phyloP scores from a whole-genome alignment of 2,888 invertebrate species.

The Salpingus planirostris region DNA sequence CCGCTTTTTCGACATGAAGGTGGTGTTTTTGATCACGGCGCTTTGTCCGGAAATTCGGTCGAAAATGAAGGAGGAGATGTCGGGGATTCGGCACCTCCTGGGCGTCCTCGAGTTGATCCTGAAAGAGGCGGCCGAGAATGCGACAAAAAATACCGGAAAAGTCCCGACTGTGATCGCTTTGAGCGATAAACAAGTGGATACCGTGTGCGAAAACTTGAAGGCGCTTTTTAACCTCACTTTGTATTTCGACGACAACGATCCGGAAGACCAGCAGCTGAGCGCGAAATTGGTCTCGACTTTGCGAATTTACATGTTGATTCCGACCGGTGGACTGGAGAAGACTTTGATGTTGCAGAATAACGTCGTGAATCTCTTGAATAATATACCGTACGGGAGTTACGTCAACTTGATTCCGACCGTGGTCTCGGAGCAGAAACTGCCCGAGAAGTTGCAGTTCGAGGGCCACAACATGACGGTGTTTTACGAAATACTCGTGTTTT shows the following conservation, averaged over 20 bases:
- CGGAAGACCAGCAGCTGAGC: conserved; percentile 61
- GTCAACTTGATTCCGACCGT: conserved; percentile 55
- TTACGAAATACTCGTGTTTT: conserved; percentile 59
- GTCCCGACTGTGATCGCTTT: conserved; percentile 11
- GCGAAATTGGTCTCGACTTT: conserved; percentile 63
- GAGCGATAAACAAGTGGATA: conserved; percentile 52
- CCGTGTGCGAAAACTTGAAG: conserved; percentile 68
- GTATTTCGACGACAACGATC: conserved; percentile 41
- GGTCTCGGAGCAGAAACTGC: conserved; percentile 34
- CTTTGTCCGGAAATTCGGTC: conserved; percentile 60
- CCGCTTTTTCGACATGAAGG: conserved; percentile 78
- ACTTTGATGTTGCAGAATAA: conserved; percentile 65
- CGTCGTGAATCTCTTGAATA: conserved; percentile 74
- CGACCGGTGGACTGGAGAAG: conserved; percentile 50
- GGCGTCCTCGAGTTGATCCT: conserved; percentile 58
- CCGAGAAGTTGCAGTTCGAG: conserved; percentile 50
- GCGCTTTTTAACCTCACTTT: conserved; percentile 69
- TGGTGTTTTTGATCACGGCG: conserved; percentile 83
- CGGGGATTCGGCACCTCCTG: conserved; percentile 60
- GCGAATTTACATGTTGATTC: conserved; percentile 57
- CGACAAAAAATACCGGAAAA: not conserved
- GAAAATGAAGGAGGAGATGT: conserved; percentile 57
- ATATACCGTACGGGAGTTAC: conserved; percentile 69
- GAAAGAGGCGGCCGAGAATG: conserved; percentile 32
- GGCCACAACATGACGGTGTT: conserved; percentile 72